Evolutionary conservation across 2,888 invertebrate species (phyloP).

Genomic region (Andrena haemorrhoa): DNA sequence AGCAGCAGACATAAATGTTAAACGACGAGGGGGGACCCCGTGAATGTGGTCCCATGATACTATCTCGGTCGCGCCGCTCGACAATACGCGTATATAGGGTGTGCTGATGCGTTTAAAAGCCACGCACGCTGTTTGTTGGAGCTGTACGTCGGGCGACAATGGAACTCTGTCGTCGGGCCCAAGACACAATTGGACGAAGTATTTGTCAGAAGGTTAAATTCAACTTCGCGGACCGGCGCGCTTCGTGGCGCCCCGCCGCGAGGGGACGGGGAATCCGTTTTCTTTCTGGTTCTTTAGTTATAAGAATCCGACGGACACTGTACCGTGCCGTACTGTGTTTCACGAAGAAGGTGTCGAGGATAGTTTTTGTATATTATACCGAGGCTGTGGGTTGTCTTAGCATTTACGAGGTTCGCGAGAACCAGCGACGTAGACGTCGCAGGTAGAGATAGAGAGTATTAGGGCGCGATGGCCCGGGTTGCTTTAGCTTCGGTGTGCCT

Average conservation of each 20-base stretch:
- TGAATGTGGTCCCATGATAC: slow-evolving; percentile 5
- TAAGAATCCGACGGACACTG: slow-evolving; percentile 27
- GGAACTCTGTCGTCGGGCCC: neutral
- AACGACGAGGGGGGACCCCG: neutral
- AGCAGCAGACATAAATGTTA: slow-evolving; percentile 72
- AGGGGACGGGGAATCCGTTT: slow-evolving; percentile 21
- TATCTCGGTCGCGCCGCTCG: slow-evolving; percentile 16
- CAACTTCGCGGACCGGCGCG: neutral
- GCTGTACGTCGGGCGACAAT: neutral
- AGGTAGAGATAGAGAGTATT: slow-evolving; percentile 67
- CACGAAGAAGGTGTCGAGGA: slow-evolving; percentile 50
- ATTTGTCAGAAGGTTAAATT: neutral
- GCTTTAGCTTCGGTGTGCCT: slow-evolving; percentile 69
- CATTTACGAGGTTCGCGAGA: slow-evolving; percentile 73
- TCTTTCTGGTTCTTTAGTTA: slow-evolving; percentile 44
- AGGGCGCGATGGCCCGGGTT: slow-evolving; percentile 56
- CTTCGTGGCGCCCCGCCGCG: slow-evolving; percentile 2
- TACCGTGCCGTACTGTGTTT: slow-evolving; percentile 13
- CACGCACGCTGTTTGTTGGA: neutral
- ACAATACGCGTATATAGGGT: neutral
- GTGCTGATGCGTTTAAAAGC: neutral
- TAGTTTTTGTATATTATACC: slow-evolving; percentile 68
- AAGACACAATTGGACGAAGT: neutral
- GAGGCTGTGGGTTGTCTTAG: slow-evolving; percentile 78
- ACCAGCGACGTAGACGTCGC: slow-evolving; percentile 45